Evolutionary conservation across 2,797 vertebrate genomes (phyloP).

Genomic region (Siniperca obscura): DNA sequence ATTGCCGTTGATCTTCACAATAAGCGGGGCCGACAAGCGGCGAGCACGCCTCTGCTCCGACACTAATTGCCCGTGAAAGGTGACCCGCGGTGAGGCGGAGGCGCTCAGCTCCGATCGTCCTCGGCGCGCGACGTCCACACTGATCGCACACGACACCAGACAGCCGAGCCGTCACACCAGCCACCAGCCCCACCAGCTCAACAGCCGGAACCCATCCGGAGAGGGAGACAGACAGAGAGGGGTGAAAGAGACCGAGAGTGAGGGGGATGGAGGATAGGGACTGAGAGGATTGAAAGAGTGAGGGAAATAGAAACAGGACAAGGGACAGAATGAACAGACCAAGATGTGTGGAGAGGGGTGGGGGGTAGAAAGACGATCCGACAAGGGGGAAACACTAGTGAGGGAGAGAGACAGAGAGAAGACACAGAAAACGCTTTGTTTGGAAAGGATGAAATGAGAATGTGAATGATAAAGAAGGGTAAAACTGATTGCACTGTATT

Average conservation of each 20-base stretch:
- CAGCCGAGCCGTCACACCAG: slow-evolving; percentile 91
- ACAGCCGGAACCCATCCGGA: slow-evolving; percentile 79
- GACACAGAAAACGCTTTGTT: slow-evolving; percentile 11
- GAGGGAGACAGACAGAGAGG: slow-evolving; percentile 47
- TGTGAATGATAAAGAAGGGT: slow-evolving; percentile 26
- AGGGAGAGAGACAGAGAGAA: slow-evolving; percentile 11
- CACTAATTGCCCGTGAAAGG: slow-evolving; percentile 99
- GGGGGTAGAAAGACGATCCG: slow-evolving; percentile 34
- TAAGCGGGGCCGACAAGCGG: slow-evolving; percentile 97
- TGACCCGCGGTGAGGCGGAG: slow-evolving; percentile 94
- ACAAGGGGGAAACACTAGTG: slow-evolving; percentile 1
- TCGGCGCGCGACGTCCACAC: slow-evolving; percentile 82
- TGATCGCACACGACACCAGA: slow-evolving; percentile 94
- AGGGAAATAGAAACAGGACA: slow-evolving; percentile 43
- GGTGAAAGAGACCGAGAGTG: slow-evolving; percentile 34
- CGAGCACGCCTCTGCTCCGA: slow-evolving; percentile 93
- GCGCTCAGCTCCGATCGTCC: slow-evolving; percentile 93
- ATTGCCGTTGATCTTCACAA: slow-evolving; percentile 91
- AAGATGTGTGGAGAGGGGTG: slow-evolving; percentile 35
- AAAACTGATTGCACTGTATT: slow-evolving; percentile 8
- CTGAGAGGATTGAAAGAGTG: slow-evolving; percentile 51
- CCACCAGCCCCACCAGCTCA: slow-evolving; percentile 82
- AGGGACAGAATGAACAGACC: slow-evolving; percentile 56
- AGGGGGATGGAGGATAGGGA: slow-evolving; percentile 38
- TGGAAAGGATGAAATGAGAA: slow-evolving; percentile 25